Evolutionary conservation across 2,113 vertebrate species (phyloP).

Genomic region (Lanius ludovicianus): DNA sequence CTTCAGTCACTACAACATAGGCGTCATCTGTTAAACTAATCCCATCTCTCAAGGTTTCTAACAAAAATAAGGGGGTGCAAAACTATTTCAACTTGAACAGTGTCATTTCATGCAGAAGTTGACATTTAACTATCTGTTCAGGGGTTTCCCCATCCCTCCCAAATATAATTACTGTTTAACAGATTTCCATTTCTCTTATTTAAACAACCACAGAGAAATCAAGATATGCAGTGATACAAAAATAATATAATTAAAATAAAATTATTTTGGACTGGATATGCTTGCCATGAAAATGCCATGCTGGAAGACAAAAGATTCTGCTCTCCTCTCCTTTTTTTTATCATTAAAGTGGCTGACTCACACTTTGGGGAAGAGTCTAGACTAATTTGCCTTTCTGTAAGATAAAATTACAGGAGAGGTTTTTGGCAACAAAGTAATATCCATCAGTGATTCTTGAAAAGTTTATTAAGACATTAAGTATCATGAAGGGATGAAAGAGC

Average conservation of each 20-base stretch:
- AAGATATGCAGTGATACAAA: not conserved
- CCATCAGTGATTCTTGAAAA: not conserved
- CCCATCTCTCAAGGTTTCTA: not conserved
- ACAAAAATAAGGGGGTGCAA: not conserved
- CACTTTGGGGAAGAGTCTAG: not conserved
- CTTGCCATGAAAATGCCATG: not conserved
- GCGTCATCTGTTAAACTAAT: not conserved
- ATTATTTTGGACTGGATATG: not conserved
- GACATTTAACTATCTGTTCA: not conserved
- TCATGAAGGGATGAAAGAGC: not conserved
- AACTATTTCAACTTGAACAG: not conserved
- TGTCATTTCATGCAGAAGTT: not conserved
- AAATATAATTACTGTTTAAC: not conserved
- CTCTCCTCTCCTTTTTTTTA: not conserved
- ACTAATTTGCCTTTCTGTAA: not conserved
- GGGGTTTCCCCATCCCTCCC: accelerated
- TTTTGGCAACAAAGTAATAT: not conserved
- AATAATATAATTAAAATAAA: not conserved
- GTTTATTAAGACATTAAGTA: not conserved
- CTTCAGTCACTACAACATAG: not conserved
- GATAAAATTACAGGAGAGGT: not conserved
- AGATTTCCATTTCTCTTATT: not conserved
- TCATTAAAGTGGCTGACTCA: not conserved
- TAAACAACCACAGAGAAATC: not conserved
- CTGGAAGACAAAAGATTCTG: not conserved